Evolutionary conservation across 2,888 invertebrate genomes (phyloP).

Genomic region (Amphipoea lucens): DNA sequence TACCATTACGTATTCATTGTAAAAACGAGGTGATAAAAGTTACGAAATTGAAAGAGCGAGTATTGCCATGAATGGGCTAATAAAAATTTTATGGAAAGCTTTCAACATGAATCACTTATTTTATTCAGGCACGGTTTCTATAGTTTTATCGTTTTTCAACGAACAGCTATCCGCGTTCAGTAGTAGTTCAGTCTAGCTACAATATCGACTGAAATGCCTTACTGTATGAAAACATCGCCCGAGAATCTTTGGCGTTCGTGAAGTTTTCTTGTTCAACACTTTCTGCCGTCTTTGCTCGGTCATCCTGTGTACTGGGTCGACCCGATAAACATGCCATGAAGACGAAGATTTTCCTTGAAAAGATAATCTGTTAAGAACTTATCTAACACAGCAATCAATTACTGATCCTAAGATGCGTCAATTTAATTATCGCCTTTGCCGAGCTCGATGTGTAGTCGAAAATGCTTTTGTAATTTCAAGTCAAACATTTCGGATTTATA

Average conservation of each 20-base stretch:
- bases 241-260: background rate
- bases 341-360: background rate
- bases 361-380: background rate
- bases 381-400: background rate
- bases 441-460: background rate
- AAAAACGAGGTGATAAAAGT: background rate
- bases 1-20: background rate
- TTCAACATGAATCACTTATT: constrained; percentile 4
- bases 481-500: background rate
- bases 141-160: background rate
- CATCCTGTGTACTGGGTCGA: background rate
- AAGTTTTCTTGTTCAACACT: background rate
- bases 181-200: too few species aligned
- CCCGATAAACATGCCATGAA: background rate
- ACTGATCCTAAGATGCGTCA: background rate
- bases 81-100: background rate
- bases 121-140: background rate
- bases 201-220: background rate
- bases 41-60: constrained; percentile 12
- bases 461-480: background rate
- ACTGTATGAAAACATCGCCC: background rate
- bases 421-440: background rate
- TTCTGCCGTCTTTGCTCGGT: background rate
- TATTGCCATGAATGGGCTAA: constrained; percentile 1
- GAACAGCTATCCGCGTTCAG: background rate